phyloP scores from a whole-genome alignment of 2,888 invertebrate species.

The Amitus sp. region DNA sequence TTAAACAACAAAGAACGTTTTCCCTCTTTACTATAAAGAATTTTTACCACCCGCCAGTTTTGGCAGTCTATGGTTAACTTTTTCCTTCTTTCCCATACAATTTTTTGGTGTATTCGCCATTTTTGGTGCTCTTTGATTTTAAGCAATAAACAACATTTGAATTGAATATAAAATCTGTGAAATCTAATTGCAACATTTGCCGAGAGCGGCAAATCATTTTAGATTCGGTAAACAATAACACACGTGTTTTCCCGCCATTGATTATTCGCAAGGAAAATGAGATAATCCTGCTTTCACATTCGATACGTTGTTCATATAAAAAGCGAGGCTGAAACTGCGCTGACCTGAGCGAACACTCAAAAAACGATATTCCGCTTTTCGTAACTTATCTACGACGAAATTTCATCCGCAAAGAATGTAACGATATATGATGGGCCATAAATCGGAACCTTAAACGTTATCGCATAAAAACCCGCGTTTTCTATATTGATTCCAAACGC shows the following conservation, averaged over 20 bases:
- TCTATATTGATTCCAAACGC: conserved; percentile 6
- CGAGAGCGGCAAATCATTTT: too few species aligned
- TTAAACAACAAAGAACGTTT: too few species aligned
- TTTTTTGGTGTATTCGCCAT: too few species aligned
- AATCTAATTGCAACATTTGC: too few species aligned
- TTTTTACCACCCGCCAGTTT: too few species aligned
- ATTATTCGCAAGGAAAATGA: conserved; percentile 39
- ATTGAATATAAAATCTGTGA: too few species aligned
- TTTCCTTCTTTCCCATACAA: too few species aligned
- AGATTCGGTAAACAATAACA: conserved; percentile 31
- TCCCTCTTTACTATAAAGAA: too few species aligned
- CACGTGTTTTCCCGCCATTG: conserved; percentile 39
- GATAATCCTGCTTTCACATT: conserved; percentile 38
- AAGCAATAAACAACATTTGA: too few species aligned
- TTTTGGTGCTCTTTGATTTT: too few species aligned
- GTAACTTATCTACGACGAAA: conserved; percentile 20
- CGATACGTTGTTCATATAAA: conserved; percentile 28
- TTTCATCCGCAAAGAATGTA: conserved; percentile 12
- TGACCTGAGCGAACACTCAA: conserved; percentile 21
- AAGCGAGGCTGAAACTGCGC: conserved; percentile 24
- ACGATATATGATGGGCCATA: conserved; percentile 5
- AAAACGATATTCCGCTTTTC: conserved; percentile 10
- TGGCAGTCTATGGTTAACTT: too few species aligned
- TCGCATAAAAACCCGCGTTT: background rate
- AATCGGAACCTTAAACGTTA: background rate